phyloP scores from a whole-genome alignment of 2,797 vertebrate species.

The Liasis olivaceus region DNA sequence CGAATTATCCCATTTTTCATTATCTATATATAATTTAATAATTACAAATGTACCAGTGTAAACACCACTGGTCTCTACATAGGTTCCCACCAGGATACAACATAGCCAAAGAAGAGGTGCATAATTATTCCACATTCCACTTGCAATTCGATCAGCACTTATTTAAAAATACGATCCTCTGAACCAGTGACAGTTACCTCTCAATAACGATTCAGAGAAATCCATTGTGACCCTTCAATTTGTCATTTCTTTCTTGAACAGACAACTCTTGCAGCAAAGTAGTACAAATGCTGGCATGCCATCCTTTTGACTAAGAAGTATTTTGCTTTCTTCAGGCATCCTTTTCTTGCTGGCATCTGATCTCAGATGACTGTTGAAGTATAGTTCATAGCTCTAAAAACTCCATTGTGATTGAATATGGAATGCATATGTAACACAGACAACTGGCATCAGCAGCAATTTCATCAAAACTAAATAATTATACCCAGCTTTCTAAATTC shows the following conservation, averaged over 20 bases:
- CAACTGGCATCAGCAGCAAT: constrained; percentile 26
- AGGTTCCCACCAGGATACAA: neutral
- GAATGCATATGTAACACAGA: constrained; percentile 7
- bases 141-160: neutral
- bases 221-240: neutral
- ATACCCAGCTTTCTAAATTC: constrained; percentile 38
- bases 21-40: neutral
- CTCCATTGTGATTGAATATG: constrained; percentile 24
- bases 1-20: neutral
- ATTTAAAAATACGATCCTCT: neutral
- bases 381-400: neutral
- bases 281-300: neutral
- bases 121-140: neutral
- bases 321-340: neutral
- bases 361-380: constrained; percentile 3
- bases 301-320: neutral
- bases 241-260: neutral
- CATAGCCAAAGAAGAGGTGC: neutral
- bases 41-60: neutral
- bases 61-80: neutral
- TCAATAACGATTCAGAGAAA: neutral
- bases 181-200: neutral
- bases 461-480: constrained; percentile 49
- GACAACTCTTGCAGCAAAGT: neutral
- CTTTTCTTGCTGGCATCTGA: constrained; percentile 8